Percentiles rank a stretch among this genome's conserved stretches.
Conservation (phyloP, 2,888 invertebrate genomes). For the Thysanoteuthis rhombus region DNA sequence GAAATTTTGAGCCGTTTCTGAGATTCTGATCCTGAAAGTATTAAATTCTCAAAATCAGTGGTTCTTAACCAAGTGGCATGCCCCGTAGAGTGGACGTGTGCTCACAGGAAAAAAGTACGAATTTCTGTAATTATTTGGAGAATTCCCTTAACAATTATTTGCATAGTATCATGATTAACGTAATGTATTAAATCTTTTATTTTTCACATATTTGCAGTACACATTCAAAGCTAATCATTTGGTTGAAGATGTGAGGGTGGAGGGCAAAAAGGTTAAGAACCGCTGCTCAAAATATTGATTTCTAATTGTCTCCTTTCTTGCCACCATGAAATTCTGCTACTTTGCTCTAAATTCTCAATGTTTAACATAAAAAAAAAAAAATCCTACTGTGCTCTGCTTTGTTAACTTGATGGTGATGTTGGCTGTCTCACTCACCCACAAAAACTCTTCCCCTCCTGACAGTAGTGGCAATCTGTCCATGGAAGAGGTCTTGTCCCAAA, state of each 20-base stretch:
- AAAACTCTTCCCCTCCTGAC: slow-evolving; percentile 1
- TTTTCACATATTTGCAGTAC: no score
- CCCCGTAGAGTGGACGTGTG: no score
- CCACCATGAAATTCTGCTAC: not conserved
- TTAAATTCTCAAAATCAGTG: not conserved
- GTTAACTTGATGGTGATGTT: not conserved
- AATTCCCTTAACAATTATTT: no score
- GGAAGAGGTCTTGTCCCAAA: slow-evolving; percentile 24
- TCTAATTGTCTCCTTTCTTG: not conserved
- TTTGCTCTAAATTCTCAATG: not conserved
- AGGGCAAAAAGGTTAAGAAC: no score
- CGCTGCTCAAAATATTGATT: not conserved
- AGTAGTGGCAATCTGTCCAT: slow-evolving; percentile 22
- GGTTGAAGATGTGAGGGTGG: no score
- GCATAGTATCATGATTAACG: no score
- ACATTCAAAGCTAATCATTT: no score
- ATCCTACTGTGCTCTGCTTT: not conserved
- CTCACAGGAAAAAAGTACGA: no score
- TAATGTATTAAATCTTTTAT: no score
- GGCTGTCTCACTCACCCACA: slow-evolving; percentile 12
- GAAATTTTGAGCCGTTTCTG: not conserved
- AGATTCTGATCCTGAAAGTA: not conserved
- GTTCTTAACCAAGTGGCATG: no score
- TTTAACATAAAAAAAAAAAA: not conserved
- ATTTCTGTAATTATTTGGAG: no score